These are phyloP conservation scores for Anarsia innoxiella DNA, from an alignment of 2,888 invertebrate species.

Conservation along the genomic window DNA sequence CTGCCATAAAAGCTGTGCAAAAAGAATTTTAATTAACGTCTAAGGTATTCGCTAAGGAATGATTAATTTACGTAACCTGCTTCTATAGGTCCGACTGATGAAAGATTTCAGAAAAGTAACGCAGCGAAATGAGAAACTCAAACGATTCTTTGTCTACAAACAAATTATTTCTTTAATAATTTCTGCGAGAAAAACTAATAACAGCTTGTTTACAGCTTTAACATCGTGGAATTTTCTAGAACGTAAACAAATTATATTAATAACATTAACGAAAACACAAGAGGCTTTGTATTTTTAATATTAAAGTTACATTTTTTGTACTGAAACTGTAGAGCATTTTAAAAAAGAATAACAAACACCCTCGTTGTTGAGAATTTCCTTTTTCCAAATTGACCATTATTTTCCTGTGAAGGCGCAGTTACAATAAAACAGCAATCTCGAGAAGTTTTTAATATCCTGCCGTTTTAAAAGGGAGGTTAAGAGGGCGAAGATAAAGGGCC, in stretches of 20 bases:
- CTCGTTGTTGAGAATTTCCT: no score
- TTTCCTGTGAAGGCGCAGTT: constrained; percentile 3
- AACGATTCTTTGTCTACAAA: not conserved
- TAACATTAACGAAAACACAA: no score
- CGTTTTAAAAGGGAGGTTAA: constrained; percentile 33
- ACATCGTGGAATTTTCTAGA: no score
- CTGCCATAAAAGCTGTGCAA: constrained; percentile 13
- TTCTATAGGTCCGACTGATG: not conserved
- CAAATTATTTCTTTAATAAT: not conserved
- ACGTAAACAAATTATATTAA: no score
- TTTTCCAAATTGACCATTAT: constrained; percentile 4
- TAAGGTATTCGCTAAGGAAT: constrained; percentile 7
- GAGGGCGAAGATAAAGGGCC: constrained; percentile 56
- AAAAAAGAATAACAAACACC: no score
- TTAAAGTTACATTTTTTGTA: no score
- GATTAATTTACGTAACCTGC: constrained; percentile 12
- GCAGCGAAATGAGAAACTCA: not conserved
- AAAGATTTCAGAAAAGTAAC: constrained; percentile 6
- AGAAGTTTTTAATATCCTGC: constrained; percentile 16
- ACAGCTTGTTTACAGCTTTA: no score
- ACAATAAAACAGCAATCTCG: constrained; percentile 12
- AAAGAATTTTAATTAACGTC: constrained; percentile 16
- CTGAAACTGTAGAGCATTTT: no score
- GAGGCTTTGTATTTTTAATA: no score
- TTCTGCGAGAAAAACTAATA: no score